A percentile compares a stretch with the other conserved stretches of the same genome.
Evolutionary conservation across 1,140 invertebrate species (phyloP).

Genomic region (Mamestra configurata): DNA sequence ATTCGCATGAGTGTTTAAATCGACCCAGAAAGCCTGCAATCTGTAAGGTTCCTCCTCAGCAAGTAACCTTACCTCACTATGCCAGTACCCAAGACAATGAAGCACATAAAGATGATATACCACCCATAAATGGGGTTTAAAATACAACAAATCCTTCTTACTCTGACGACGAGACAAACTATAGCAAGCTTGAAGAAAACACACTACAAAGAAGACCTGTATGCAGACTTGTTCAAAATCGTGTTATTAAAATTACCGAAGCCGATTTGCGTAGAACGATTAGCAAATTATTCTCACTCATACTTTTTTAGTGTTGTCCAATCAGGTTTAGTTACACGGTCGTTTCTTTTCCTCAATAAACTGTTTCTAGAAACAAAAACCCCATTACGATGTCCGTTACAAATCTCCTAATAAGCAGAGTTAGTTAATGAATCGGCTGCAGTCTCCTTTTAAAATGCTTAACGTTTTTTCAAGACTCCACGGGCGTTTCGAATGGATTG

Average conservation of each 20-base stretch:
- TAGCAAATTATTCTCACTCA: not conserved
- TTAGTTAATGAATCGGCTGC: slow-evolving; percentile 63
- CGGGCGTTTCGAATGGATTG: slow-evolving; percentile 64
- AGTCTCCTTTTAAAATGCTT: slow-evolving; percentile 60
- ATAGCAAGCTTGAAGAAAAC: not conserved
- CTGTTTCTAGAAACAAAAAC: slow-evolving; percentile 1
- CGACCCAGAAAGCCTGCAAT: too few relatives aligned
- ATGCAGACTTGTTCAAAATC: not conserved
- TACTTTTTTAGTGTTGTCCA: not conserved
- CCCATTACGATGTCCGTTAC: slow-evolving; percentile 52
- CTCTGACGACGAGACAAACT: not conserved
- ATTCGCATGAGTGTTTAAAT: too few relatives aligned
- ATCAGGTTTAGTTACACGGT: slow-evolving; percentile 8
- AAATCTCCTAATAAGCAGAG: slow-evolving; percentile 65
- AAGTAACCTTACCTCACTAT: not conserved
- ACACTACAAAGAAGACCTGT: not conserved
- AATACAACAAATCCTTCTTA: slow-evolving; percentile 24
- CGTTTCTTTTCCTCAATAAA: slow-evolving; percentile 10
- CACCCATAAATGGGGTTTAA: slow-evolving; percentile 10
- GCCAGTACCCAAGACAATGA: not conserved
- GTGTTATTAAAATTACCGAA: not conserved
- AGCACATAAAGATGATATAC: slow-evolving; percentile 25
- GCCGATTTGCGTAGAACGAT: not conserved
- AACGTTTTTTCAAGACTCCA: slow-evolving; percentile 50
- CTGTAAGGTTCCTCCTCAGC: too few relatives aligned